Percentiles rank a stretch among this genome's conserved stretches.
Conservation (phyloP, 2,113 vertebrate species). For the Glaucidium brasilianum region DNA sequence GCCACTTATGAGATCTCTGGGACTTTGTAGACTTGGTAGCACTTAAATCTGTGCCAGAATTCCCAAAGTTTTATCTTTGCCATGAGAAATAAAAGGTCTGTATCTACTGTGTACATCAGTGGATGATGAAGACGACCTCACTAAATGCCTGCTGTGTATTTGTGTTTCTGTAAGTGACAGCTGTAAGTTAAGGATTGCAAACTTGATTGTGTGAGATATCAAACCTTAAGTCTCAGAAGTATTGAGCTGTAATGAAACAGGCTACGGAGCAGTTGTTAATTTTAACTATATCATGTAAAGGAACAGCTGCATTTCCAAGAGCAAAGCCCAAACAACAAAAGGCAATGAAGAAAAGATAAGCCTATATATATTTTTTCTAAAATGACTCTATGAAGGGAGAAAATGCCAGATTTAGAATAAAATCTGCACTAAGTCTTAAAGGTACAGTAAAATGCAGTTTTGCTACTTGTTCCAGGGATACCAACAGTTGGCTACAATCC, state of each 20-base stretch:
- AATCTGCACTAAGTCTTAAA: background rate
- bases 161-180: background rate
- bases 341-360: background rate
- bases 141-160: background rate
- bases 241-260: background rate
- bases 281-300: background rate
- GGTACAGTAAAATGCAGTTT: background rate
- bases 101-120: background rate
- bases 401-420: background rate
- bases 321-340: background rate
- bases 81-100: background rate
- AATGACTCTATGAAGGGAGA: background rate
- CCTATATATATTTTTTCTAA: background rate
- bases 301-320: background rate
- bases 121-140: background rate
- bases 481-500: background rate
- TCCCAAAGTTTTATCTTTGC: background rate
- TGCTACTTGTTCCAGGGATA: background rate
- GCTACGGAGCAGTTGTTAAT: background rate
- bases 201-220: background rate
- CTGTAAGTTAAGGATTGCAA: background rate
- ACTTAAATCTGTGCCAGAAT: conserved; percentile 1
- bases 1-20: background rate
- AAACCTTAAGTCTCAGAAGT: background rate
- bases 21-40: background rate